A percentile compares a stretch with the other conserved stretches of the same genome.
Evolutionary conservation across 1,140 invertebrate species (phyloP).

Genomic region (Tetragonula clypearis): DNA sequence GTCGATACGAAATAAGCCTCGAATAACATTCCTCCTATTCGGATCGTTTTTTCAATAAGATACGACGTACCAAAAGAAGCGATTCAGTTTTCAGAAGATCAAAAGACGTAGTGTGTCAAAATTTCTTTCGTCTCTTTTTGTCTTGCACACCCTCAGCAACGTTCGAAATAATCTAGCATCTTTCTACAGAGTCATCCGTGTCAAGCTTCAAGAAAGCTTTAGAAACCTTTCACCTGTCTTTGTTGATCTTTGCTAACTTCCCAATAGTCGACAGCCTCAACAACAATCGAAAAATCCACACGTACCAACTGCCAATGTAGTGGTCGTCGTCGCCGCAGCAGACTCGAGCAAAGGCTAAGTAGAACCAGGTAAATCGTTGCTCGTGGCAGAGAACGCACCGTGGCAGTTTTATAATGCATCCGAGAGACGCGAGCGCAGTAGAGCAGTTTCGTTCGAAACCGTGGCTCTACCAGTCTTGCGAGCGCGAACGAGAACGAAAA

Average conservation of each 20-base stretch:
- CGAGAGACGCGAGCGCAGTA: slow-evolving; percentile 20
- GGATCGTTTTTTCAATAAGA: no score
- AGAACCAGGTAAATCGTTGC: slow-evolving; percentile 25
- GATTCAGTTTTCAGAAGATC: neutral
- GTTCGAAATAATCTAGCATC: neutral
- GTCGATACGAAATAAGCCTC: neutral
- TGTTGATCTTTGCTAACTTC: no score
- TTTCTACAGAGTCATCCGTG: no score
- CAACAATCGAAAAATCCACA: neutral
- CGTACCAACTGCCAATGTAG: no score
- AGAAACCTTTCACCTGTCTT: no score
- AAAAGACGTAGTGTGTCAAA: neutral
- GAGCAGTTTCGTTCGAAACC: slow-evolving; percentile 34
- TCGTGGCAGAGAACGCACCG: slow-evolving; percentile 8
- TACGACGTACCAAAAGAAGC: no score
- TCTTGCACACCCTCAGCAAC: neutral
- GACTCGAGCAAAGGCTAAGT: neutral
- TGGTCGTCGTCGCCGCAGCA: no score
- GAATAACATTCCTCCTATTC: neutral
- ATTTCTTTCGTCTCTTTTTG: no score
- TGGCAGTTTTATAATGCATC: slow-evolving; percentile 34
- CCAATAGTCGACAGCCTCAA: neutral
- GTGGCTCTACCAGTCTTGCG: neutral
- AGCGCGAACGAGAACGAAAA: neutral
- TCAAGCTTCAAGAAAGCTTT: no score